Evolutionary conservation across 2,113 vertebrate species (phyloP).

Genomic region (Stercorarius parasiticus): DNA sequence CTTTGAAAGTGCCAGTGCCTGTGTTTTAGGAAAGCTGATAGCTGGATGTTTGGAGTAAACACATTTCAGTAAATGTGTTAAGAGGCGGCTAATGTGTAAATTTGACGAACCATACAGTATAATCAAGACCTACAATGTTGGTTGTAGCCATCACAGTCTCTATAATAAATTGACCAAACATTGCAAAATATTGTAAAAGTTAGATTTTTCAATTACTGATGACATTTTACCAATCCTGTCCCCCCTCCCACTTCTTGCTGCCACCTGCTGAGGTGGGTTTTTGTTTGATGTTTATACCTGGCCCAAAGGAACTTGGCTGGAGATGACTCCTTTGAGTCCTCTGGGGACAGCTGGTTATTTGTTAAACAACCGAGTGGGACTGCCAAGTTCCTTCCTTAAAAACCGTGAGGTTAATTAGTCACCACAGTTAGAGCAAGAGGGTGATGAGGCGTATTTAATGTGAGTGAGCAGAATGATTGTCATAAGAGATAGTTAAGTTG

Average conservation of each 20-base stretch:
- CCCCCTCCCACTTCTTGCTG: neutral
- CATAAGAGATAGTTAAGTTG: neutral
- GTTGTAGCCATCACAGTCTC: neutral
- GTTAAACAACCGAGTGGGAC: neutral
- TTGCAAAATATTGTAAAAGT: neutral
- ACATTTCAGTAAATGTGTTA: neutral
- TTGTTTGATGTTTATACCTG: neutral
- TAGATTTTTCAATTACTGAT: neutral
- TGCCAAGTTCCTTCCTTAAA: slow-evolving; percentile 39
- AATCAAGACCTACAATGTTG: neutral
- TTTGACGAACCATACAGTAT: neutral
- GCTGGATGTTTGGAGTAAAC: neutral
- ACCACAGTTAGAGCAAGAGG: neutral
- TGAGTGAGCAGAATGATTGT: neutral
- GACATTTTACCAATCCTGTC: neutral
- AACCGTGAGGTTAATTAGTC: slow-evolving; percentile 23
- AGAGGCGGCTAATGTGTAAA: neutral
- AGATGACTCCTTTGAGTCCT: neutral
- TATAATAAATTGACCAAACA: neutral
- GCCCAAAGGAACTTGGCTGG: neutral
- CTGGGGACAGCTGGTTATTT: slow-evolving; percentile 39
- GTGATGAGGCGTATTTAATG: neutral
- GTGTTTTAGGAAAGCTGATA: neutral
- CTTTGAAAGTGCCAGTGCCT: neutral
- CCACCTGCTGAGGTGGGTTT: neutral